phyloP scores from a whole-genome alignment of 1,140 invertebrate species.

The Tribolium madens region DNA sequence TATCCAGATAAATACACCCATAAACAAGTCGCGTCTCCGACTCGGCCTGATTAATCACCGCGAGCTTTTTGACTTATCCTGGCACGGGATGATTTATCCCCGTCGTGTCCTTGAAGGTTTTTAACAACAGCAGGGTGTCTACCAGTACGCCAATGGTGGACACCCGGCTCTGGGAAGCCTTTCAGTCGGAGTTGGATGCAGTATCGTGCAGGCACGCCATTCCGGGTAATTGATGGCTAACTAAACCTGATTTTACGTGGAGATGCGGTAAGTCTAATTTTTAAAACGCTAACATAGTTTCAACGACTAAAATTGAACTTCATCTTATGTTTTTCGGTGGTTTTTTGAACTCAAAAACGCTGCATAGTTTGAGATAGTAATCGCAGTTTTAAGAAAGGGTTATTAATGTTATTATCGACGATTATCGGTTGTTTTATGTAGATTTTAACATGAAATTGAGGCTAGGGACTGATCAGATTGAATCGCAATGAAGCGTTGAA shows the following conservation, averaged over 20 bases:
- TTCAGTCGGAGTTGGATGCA: not conserved
- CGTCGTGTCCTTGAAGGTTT: conserved; percentile 17
- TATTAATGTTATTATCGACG: not conserved
- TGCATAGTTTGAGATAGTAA: not conserved
- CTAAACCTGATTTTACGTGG: not conserved
- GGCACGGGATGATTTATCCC: conserved; percentile 52
- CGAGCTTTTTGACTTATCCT: conserved; percentile 53
- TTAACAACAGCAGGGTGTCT: conserved; percentile 36
- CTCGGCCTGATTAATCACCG: conserved; percentile 56
- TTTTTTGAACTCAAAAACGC: not conserved
- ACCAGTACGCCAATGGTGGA: conserved; percentile 46
- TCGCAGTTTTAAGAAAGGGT: not conserved
- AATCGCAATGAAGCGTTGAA: not conserved
- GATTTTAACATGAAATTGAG: not conserved
- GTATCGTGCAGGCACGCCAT: conserved; percentile 31
- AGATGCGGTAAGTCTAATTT: not conserved
- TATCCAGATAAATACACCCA: conserved; percentile 55
- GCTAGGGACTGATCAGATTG: not conserved
- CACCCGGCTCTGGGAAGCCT: conserved; percentile 24
- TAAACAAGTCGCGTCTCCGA: conserved; percentile 56
- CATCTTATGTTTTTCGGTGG: no score
- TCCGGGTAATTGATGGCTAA: not conserved
- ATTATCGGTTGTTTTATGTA: not conserved
- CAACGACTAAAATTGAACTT: not conserved
- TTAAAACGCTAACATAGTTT: not conserved